phyloP scores from a whole-genome alignment of 2,113 vertebrate species.

The Chrysemys picta region DNA sequence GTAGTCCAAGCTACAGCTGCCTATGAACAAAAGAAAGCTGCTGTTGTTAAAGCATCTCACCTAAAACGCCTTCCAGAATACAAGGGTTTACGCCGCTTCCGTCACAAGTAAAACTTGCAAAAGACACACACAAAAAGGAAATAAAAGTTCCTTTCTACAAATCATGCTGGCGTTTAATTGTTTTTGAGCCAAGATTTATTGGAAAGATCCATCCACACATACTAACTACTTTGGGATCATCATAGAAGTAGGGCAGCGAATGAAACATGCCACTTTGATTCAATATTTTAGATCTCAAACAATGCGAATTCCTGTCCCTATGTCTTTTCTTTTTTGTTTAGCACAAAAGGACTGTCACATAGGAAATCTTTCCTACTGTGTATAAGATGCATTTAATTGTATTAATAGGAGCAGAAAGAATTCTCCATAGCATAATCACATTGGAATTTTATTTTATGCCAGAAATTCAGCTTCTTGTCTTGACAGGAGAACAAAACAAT shows the following conservation, averaged over 20 bases:
- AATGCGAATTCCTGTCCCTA: accelerated
- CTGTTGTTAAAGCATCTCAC: background rate
- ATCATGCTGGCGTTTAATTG: background rate
- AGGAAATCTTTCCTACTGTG: background rate
- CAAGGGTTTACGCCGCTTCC: background rate
- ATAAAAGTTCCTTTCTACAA: background rate
- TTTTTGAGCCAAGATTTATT: background rate
- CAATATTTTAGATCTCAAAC: accelerated
- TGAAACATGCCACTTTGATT: background rate
- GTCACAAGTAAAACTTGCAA: background rate
- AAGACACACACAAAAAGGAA: background rate
- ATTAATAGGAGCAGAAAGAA: accelerated
- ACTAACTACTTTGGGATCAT: accelerated
- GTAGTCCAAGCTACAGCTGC: conserved; percentile 1
- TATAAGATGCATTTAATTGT: accelerated
- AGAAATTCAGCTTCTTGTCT: background rate
- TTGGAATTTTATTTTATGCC: background rate
- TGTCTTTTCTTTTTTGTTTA: background rate
- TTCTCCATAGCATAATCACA: background rate
- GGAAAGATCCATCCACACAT: accelerated
- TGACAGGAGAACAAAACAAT: background rate
- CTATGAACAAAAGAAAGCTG: conserved; percentile 51
- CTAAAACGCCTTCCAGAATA: background rate
- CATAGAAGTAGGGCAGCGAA: background rate
- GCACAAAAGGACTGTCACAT: background rate